A percentile compares a stretch with the other conserved stretches of the same genome.
phyloP scores from a whole-genome alignment of 2,888 invertebrate species.

The Pterostichus niger region DNA sequence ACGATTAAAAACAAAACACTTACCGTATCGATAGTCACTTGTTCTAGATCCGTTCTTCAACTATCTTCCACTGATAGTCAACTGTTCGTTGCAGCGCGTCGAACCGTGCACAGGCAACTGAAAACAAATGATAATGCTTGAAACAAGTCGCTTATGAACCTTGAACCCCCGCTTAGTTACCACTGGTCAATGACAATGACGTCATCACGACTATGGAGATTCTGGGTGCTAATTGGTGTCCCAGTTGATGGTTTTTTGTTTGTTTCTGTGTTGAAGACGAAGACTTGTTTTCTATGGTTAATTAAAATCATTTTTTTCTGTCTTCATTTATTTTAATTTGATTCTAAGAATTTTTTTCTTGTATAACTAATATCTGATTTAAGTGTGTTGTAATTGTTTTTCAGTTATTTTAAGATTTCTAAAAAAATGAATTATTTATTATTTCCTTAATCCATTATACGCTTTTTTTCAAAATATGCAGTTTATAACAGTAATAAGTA shows the following conservation, averaged over 20 bases:
- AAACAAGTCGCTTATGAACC: slow-evolving; percentile 51
- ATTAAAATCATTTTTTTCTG: slow-evolving; percentile 1
- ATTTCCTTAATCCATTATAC: no score
- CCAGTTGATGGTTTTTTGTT: slow-evolving; percentile 27
- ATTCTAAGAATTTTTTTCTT: not conserved
- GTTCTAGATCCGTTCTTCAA: slow-evolving; percentile 16
- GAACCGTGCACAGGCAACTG: slow-evolving; percentile 46
- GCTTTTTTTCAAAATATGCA: no score
- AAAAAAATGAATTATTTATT: no score
- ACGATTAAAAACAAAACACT: slow-evolving; percentile 16
- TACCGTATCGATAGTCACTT: slow-evolving; percentile 20
- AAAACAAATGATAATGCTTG: slow-evolving; percentile 30
- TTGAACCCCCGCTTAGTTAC: slow-evolving; percentile 46
- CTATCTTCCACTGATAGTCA: slow-evolving; percentile 8
- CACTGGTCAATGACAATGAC: slow-evolving; percentile 36
- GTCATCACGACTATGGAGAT: slow-evolving; percentile 21
- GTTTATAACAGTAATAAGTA: no score
- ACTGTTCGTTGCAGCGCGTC: slow-evolving; percentile 43
- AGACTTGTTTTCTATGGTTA: slow-evolving; percentile 1
- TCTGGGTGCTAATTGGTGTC: slow-evolving; percentile 44
- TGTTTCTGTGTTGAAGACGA: not conserved
- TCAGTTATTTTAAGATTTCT: no score
- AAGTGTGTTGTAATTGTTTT: not conserved
- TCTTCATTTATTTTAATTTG: not conserved
- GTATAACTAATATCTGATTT: not conserved